Conservation (phyloP, 2,797 vertebrate species). For the Carduelis carduelis region DNA sequence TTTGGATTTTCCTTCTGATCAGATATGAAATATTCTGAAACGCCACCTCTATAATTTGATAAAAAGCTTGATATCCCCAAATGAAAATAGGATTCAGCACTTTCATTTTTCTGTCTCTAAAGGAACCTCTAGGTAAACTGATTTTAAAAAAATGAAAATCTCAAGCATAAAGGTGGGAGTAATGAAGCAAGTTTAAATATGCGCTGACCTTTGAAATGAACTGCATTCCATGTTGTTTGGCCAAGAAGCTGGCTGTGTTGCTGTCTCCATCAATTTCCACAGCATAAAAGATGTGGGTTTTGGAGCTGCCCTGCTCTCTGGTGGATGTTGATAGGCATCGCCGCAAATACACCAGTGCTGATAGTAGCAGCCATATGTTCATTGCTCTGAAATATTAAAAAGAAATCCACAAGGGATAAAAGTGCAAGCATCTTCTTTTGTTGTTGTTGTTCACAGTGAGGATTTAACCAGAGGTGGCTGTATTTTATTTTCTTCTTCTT, state of each 20-base stretch:
- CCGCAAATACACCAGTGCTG: slow-evolving; percentile 71
- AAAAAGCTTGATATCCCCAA: slow-evolving; percentile 90
- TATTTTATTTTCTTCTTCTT: neutral
- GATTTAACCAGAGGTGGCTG: neutral
- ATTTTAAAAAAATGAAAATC: slow-evolving; percentile 83
- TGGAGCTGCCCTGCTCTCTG: slow-evolving; percentile 92
- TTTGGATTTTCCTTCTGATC: slow-evolving; percentile 85
- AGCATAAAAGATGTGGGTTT: slow-evolving; percentile 79
- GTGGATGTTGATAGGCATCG: slow-evolving; percentile 84
- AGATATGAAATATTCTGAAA: slow-evolving; percentile 93
- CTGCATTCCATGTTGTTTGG: slow-evolving; percentile 82
- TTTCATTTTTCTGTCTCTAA: slow-evolving; percentile 86
- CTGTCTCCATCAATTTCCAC: slow-evolving; percentile 83
- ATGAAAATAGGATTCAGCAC: slow-evolving; percentile 90
- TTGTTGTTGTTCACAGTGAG: neutral
- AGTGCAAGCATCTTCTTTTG: neutral
- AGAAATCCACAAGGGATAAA: slow-evolving; percentile 47
- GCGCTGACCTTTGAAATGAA: slow-evolving; percentile 92
- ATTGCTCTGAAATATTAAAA: slow-evolving; percentile 65
- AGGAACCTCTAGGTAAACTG: slow-evolving; percentile 78
- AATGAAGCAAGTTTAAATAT: slow-evolving; percentile 87
- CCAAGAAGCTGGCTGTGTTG: slow-evolving; percentile 80
- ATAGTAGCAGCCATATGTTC: slow-evolving; percentile 66
- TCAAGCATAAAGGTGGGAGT: slow-evolving; percentile 82
- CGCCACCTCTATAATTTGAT: slow-evolving; percentile 88